Base-by-base conservation (phyloP, 2,113 vertebrate species). In the Heloderma charlesbogerti region DNA sequence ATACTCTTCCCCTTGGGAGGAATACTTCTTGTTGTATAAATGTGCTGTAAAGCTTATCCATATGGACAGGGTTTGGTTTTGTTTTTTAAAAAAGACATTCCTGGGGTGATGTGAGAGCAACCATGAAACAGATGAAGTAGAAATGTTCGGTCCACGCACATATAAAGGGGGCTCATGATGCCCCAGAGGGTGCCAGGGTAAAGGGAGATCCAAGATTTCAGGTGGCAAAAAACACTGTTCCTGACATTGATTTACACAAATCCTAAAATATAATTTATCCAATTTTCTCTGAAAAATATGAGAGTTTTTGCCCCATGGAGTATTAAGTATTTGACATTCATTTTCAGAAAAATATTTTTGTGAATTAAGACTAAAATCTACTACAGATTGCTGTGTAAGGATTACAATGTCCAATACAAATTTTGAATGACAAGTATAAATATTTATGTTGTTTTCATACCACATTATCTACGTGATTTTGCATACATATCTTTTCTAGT, bases 401-500 rank as follows among this genome's bases (percentile, higher is more conserved):
- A 91, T 75, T 9, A 15, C 66, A 10, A 72, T 37, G 86, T 45
- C 72, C 84, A 75, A 6, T 89, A 45, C 81, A 91, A 87, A 34
- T 43, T 84, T 10, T 84, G 71, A 91, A 34, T 78, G 25, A 72
- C 1, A 27, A 78, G 0, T 43, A n/a, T 12, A 88, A 86, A 86
- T 82, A 82, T 25, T 60, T 88, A 87, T 18, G 13, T 67, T 25
- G 48, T 45, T 91, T 94, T 83, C 77, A 72, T 71, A 82, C 71
- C 75, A 78, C 79, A 51, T 48, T 89, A 92, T 57, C 29, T 48
- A 87, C 85, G n/a, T 92, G 1, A 6, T 18, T 92, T 93, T 94
- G 83, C 63, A 92, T 87, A 93, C 1, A 60, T 81, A n/a, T 81
- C 60, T 93, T 75, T 87, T 88, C 48, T 91, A 3, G 54, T 94